Percentiles rank a stretch among this genome's conserved stretches.
Conservation (phyloP, 1,140 invertebrate genomes). For the Asbolus verrucosus region DNA sequence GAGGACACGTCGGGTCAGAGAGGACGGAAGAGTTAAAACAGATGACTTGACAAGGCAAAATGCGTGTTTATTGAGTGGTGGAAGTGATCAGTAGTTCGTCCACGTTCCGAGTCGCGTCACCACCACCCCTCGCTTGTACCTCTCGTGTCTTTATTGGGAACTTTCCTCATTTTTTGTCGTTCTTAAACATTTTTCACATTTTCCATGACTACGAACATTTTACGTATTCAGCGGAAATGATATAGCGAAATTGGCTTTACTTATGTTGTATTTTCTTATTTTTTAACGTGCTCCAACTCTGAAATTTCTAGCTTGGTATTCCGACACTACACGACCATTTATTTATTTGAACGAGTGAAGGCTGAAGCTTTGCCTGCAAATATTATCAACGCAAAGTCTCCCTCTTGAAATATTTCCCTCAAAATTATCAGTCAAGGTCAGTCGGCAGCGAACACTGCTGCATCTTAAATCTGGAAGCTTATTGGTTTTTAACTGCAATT, state of each 20-base stretch:
- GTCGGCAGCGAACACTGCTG: neutral
- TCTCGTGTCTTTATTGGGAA: slow-evolving; percentile 50
- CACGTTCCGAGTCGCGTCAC: slow-evolving; percentile 50
- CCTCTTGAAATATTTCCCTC: slow-evolving; percentile 23
- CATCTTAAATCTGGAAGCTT: too few relatives aligned
- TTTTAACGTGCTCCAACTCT: slow-evolving; percentile 48
- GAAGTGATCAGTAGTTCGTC: slow-evolving; percentile 51
- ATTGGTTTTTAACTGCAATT: too few relatives aligned
- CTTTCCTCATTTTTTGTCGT: slow-evolving; percentile 47
- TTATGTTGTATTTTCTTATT: slow-evolving; percentile 53
- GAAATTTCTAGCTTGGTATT: slow-evolving; percentile 39
- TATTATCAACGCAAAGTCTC: slow-evolving; percentile 1
- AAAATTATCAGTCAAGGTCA: slow-evolving; percentile 2
- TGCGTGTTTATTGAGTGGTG: slow-evolving; percentile 51
- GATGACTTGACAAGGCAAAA: slow-evolving; percentile 49
- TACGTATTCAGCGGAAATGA: slow-evolving; percentile 53
- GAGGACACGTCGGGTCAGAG: slow-evolving; percentile 28
- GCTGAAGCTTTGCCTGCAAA: slow-evolving; percentile 9
- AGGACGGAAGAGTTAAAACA: slow-evolving; percentile 42
- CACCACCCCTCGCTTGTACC: slow-evolving; percentile 39
- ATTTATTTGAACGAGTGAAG: slow-evolving; percentile 35
- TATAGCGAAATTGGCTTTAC: slow-evolving; percentile 51
- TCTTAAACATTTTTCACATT: slow-evolving; percentile 55
- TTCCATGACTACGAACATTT: slow-evolving; percentile 49
- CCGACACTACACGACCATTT: slow-evolving; percentile 19